Evolutionary conservation across 2,888 invertebrate genomes (phyloP).

Genomic region (Nomada fucata): DNA sequence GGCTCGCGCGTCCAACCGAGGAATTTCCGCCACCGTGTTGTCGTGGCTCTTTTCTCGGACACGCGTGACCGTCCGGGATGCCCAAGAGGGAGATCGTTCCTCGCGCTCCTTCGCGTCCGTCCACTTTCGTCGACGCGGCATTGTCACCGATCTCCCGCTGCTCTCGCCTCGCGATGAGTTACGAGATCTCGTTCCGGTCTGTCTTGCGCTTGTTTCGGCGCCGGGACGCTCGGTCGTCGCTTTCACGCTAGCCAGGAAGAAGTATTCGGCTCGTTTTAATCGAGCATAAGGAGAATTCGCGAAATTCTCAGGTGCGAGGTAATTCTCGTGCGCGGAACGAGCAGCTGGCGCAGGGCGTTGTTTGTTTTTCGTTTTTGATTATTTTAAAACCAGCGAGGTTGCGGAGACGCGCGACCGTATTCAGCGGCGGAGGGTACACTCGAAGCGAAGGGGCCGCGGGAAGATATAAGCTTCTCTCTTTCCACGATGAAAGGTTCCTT

Average conservation of each 20-base stretch:
- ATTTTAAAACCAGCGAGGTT: background rate
- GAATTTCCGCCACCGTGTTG: conserved; percentile 45
- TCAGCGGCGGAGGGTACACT: conserved; percentile 29
- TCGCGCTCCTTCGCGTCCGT: background rate
- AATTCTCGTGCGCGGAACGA: background rate
- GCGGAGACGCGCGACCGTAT: conserved; percentile 38
- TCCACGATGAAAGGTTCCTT: conserved; percentile 61
- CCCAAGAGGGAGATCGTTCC: conserved; percentile 44
- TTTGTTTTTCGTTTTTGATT: background rate
- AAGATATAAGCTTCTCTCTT: conserved; percentile 55
- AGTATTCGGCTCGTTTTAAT: conserved; percentile 39
- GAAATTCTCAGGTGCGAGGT: conserved; percentile 35
- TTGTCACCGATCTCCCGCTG: conserved; percentile 27
- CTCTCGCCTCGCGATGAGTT: conserved; percentile 45
- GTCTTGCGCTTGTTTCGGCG: background rate
- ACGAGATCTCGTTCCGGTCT: conserved; percentile 24
- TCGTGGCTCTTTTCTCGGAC: conserved; percentile 40
- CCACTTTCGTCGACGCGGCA: conserved; percentile 17
- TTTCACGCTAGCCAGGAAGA: conserved; percentile 34
- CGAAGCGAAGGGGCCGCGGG: conserved; percentile 33
- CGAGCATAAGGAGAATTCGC: conserved; percentile 13
- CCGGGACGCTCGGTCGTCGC: conserved; percentile 15
- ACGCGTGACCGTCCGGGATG: conserved; percentile 3
- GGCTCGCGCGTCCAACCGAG: conserved; percentile 54
- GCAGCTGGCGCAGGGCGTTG: no score